Evolutionary conservation across 2,797 vertebrate species (phyloP), one percentile per base, ranked within the genome.

Genomic region (Oceanodroma leucorhoa): DNA sequence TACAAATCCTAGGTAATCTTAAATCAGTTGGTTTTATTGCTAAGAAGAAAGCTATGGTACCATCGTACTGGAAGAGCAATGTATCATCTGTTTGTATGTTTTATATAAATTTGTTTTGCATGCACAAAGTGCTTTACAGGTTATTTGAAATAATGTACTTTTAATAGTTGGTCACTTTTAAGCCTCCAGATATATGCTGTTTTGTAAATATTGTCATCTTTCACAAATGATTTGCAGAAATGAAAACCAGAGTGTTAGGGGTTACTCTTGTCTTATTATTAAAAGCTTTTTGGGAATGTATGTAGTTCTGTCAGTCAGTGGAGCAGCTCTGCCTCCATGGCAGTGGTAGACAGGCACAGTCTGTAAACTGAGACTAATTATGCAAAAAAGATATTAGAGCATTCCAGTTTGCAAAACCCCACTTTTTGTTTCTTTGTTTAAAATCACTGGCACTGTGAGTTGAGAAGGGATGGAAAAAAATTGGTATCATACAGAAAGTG

Each of bases 311-410:
- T 89, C 96, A 94, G 73, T 72, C 88, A 95, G 80, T 3, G 11
- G 60, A 94, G 67, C 96, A 87, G 91, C 94, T 85, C 91, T 97
- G 94, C 95, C 92, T 83, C 61, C 58, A 23, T 53, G 70, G 76
- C 72, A 87, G n/a, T 87, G 67, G 57, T 60, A 95, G 84, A 27
- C 78, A 92, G 66, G 12, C 71, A 32, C 58, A 38, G 43, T 18
- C 60, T 83, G 46, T 57, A 83, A 85, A 71, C 88, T 83, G 90
- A 94, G 40, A 89, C 30, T 88, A 73, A 60, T 84, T 89, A 27
- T 46, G 81, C 88, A 62, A 81, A 61, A 90, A 60, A 93, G 32
- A 80, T 67, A 86, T 43, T 61, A 71, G 48, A 92, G 64, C 80
- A 9, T 71, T 86, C 34, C 26, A 18, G 23, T 83, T 84, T 53